Base-by-base conservation (phyloP, 2,888 invertebrate species). In the Pomacea canaliculata region DNA sequence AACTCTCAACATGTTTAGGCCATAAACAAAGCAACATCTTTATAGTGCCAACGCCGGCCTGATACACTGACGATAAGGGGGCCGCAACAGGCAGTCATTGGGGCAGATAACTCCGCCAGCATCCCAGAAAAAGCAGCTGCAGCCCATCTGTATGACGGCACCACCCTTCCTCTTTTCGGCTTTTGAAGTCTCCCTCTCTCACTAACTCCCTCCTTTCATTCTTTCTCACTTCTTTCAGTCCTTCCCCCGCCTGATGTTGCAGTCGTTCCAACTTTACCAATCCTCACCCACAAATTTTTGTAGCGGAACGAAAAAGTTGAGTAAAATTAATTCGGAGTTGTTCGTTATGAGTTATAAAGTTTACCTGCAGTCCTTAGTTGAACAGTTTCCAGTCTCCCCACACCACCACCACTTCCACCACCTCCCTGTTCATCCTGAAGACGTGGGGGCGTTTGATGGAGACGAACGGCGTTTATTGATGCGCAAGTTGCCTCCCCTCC, bases 21-120 rank as follows among this genome's bases (percentile, higher is more conserved):
- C 37, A 46, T 48, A 68, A 68, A 68, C 68, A 68, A 68, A 68
- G 68, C 68, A 68, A 68, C 68, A 68, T 68, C 37, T 68, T 68
- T 27, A 68, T 68, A 68, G 68, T 37, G 68, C 23, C 37, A 27
- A 46, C 68, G 27, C 68, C 23, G 37, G 12, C 63, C 27, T 12
- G 68, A 68, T 68, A 68, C 68, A 68, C 68, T 19, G 48, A 19
- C 27, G 68, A 68, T 68, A 68, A 63, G 68, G 63, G 37, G 63
- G 68, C 68, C 37, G 27, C 68, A 46, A 68, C 68, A 68, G 68
- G 68, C 68, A 68, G 68, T 19, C 27, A 68, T 68, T n/a, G 48
- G 19, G 68, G 27, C 18, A n/a, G 63, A 63, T 63, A 63, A 63
- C 63, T n/a, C n/a, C 63, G 63, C 51, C 51, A 56, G 51, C 51